Base-by-base conservation (phyloP, 2,888 invertebrate species). In the Chloromyia formosa region DNA sequence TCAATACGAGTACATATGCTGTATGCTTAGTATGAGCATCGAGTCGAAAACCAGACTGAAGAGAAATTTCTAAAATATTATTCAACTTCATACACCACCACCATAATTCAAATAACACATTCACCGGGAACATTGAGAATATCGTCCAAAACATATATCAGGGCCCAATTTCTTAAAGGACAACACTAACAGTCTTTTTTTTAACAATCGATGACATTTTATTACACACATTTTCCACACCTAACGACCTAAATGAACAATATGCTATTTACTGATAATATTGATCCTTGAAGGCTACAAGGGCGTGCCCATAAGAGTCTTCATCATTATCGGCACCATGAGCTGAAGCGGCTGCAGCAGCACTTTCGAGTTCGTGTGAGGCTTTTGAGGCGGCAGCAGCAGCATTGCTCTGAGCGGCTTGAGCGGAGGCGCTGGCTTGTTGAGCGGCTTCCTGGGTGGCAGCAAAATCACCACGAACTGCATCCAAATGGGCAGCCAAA, bases 371-470 rank as follows among this genome's bases (percentile, higher is more conserved):
- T 74, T 74, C 75, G 5, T 88, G 87, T 0, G 90, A 89, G 0
- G 91, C 91, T 80, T 90, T 89, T 0, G 90, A 90, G 1, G 91
- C 92, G 0, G 91, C 91, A 0, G 89, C 89, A 0, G 91, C 91
- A 0, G 92, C 92, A 80, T 91, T 92, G 40, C 89, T 89, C 78
- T 91, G 91, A 0, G 92, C 92, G 56, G 88, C 87, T 78, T 91
- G 90, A 0, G 92, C 92, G 73, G 88, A 86, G 81, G 88, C 85
- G n/a, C 84, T 84, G 56, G 90, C 90, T 81, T 91, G 90, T 79
- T 89, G 88, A 0, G 92, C 91, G 10, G 92, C 92, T 0, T 88
- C 81, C 81, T 90, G 90, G 0, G 92, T 92, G 0, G 91, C 91
- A 77, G 90, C 90, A 81, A 91, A 92, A 83, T 92, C 92, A 75